Percentiles rank a stretch among this genome's conserved stretches.
Conservation (phyloP, 2,888 invertebrate genomes). For the Argyresthia albistria region DNA sequence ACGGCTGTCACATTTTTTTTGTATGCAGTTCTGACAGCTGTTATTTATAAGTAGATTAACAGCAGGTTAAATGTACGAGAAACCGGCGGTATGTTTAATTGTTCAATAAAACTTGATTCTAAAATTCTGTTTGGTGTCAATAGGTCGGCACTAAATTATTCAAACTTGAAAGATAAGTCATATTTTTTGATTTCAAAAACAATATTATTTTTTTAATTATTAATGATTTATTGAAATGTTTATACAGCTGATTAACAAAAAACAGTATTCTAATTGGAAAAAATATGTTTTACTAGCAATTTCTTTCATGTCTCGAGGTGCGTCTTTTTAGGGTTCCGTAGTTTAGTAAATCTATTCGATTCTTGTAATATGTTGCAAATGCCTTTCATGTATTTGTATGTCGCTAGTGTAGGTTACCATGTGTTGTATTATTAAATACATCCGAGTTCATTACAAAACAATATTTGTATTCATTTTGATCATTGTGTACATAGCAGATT, state of each 20-base stretch:
- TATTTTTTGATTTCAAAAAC: too few species aligned
- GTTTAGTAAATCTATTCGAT: constrained; percentile 1
- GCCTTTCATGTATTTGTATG: not conserved
- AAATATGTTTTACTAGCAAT: constrained; percentile 6
- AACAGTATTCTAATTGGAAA: constrained; percentile 3
- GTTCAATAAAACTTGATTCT: too few species aligned
- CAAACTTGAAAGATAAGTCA: too few species aligned
- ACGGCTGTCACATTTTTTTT: too few species aligned
- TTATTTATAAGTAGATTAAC: too few species aligned
- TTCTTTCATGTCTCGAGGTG: constrained; percentile 3
- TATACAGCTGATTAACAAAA: not conserved
- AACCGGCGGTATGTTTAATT: too few species aligned
- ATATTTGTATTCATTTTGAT: constrained; percentile 33
- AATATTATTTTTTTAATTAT: not conserved
- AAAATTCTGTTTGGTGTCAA: too few species aligned
- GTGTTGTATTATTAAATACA: constrained; percentile 9
- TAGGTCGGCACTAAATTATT: too few species aligned
- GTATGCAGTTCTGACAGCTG: too few species aligned
- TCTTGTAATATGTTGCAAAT: constrained; percentile 8
- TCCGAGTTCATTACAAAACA: constrained; percentile 10
- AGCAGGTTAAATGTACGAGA: too few species aligned
- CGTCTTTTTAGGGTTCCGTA: not conserved
- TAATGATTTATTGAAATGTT: not conserved
- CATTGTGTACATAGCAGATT: constrained; percentile 51
- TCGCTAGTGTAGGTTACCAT: constrained; percentile 21